Percentiles rank a stretch among this genome's conserved stretches.
phyloP scores from a whole-genome alignment of 2,888 invertebrate species.

The Apamea crenata region DNA sequence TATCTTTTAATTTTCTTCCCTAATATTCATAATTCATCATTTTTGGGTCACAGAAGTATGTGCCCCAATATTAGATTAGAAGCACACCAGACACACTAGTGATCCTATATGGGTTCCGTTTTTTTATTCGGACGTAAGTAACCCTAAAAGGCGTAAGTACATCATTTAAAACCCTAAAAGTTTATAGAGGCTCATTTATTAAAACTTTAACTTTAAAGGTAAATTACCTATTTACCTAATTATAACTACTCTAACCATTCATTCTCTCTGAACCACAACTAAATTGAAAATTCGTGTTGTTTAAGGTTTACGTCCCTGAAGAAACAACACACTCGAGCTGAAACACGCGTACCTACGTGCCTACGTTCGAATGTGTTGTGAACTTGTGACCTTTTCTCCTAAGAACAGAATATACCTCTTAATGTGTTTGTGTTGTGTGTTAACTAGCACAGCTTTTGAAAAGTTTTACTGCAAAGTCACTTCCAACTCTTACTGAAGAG shows the following conservation, averaged over 20 bases:
- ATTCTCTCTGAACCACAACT: constrained; percentile 1
- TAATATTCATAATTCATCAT: not conserved
- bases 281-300: constrained; percentile 55
- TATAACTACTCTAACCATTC: constrained; percentile 15
- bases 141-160: not conserved
- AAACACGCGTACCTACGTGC: not conserved
- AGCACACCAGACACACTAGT: not conserved
- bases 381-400: constrained; percentile 17
- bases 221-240: constrained; percentile 17
- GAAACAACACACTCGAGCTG: constrained; percentile 22
- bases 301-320: constrained; percentile 21
- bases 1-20: not conserved
- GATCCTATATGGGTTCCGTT: not conserved
- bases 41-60: not conserved
- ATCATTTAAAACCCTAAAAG: not conserved
- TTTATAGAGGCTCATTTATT: not conserved
- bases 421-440: not conserved
- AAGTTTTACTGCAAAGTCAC: not conserved
- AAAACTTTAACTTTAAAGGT: not conserved
- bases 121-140: not conserved
- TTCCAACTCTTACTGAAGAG: not conserved
- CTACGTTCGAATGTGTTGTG: constrained; percentile 23
- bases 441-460: constrained; percentile 5
- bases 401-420: not conserved
- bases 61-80: not conserved